Evolutionary conservation across 2,797 vertebrate species (phyloP).

Genomic region (Sebastes variabilis): DNA sequence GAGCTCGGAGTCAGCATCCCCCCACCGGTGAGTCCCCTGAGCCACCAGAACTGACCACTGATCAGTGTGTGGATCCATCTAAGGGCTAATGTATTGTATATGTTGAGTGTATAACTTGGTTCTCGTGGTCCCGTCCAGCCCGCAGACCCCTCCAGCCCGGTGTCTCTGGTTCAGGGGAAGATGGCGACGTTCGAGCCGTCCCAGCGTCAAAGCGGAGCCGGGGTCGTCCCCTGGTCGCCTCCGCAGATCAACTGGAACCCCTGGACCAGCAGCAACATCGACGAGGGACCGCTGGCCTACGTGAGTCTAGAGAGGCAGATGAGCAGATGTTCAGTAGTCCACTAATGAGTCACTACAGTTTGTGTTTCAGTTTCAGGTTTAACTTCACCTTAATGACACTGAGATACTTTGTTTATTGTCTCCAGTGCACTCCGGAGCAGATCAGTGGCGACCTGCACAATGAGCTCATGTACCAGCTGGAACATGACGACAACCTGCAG

Average conservation of each 20-base stretch:
- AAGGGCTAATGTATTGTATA: not conserved
- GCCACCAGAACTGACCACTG: not conserved
- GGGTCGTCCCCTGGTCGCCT: constrained; percentile 96
- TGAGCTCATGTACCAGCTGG: constrained; percentile 86
- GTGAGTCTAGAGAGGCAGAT: constrained; percentile 40
- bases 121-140: constrained; percentile 71
- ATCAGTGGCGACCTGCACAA: constrained; percentile 89
- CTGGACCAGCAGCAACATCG: constrained; percentile 98
- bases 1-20: constrained; percentile 86
- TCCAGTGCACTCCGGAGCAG: constrained; percentile 91
- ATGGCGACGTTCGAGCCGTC: constrained; percentile 93
- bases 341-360: not conserved
- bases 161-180: constrained; percentile 89
- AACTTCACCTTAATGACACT: not conserved
- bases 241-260: constrained; percentile 99
- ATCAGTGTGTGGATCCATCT: not conserved
- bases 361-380: not conserved
- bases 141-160: constrained; percentile 79
- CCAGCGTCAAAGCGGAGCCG: constrained; percentile 85
- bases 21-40: constrained; percentile 69
- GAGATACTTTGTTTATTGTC: not conserved
- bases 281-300: constrained; percentile 88
- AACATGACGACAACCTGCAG: constrained; percentile 87
- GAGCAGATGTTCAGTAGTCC: not conserved
- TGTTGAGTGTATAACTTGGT: not conserved